phyloP scores from a whole-genome alignment of 2,113 vertebrate genomes.

The Callorhinus ursinus region DNA sequence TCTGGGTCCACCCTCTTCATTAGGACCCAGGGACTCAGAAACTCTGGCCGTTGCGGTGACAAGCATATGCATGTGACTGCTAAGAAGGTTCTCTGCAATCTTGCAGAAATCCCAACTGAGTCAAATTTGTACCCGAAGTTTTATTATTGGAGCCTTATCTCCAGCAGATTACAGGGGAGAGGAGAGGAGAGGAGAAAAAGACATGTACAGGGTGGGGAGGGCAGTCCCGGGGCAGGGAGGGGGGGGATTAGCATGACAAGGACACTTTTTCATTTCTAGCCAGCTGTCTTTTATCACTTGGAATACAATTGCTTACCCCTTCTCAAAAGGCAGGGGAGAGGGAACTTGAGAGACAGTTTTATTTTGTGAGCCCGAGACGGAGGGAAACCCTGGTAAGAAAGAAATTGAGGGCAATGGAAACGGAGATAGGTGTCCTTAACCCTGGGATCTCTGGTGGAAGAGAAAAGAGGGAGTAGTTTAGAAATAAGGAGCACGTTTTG shows the following conservation, averaged over 20 bases:
- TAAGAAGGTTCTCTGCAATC: neutral
- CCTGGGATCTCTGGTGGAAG: neutral
- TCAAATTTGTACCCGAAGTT: neutral
- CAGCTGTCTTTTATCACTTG: neutral
- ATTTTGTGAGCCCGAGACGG: too few species aligned
- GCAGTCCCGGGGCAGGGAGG: accelerated
- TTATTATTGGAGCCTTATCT: neutral
- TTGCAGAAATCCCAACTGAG: neutral
- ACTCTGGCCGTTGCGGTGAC: neutral
- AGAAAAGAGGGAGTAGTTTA: neutral
- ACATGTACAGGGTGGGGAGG: too few species aligned
- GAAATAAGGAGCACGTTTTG: neutral
- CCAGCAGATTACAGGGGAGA: neutral
- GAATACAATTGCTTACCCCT: neutral
- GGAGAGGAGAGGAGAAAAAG: neutral
- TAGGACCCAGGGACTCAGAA: neutral
- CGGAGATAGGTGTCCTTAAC: neutral
- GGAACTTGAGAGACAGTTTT: neutral
- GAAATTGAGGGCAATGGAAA: neutral
- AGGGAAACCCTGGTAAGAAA: neutral
- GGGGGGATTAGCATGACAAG: too few species aligned
- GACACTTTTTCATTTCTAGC: neutral
- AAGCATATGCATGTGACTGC: neutral
- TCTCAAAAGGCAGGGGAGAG: neutral
- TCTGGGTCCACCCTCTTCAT: neutral